Evolutionary conservation across 2,797 vertebrate species (phyloP).

Genomic region (Pelochelys cantorii): DNA sequence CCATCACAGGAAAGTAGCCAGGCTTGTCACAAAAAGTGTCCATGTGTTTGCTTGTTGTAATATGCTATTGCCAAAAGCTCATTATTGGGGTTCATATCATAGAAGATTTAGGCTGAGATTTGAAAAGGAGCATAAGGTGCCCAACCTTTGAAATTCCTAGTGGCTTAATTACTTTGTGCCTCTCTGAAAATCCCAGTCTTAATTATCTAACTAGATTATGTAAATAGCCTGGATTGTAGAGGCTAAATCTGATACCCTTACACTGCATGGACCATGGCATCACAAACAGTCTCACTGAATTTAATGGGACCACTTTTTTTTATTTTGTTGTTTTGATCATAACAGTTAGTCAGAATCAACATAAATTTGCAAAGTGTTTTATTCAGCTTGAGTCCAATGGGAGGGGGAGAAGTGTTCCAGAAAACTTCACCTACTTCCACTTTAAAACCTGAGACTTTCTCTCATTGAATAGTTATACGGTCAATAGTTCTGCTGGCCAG

Average conservation of each 20-base stretch:
- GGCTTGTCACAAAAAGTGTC: neutral
- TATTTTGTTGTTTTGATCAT: neutral
- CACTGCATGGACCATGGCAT: neutral
- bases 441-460: neutral
- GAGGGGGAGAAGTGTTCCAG: neutral
- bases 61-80: rapidly evolving
- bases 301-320: neutral
- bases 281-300: neutral
- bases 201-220: neutral
- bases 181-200: neutral
- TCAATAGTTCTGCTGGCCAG: neutral
- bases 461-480: neutral
- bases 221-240: neutral
- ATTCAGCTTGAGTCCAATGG: neutral
- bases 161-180: neutral
- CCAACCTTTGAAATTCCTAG: neutral
- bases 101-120: neutral
- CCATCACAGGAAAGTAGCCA: neutral
- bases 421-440: neutral
- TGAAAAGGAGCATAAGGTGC: neutral
- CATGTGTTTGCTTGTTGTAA: neutral
- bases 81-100: neutral
- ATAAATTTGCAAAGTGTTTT: neutral
- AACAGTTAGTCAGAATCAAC: neutral
- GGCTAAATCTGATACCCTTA: neutral